A percentile compares a stretch with the other conserved stretches of the same genome.
Conservation (phyloP, 2,888 invertebrate genomes). For the Campoletis raptor region DNA sequence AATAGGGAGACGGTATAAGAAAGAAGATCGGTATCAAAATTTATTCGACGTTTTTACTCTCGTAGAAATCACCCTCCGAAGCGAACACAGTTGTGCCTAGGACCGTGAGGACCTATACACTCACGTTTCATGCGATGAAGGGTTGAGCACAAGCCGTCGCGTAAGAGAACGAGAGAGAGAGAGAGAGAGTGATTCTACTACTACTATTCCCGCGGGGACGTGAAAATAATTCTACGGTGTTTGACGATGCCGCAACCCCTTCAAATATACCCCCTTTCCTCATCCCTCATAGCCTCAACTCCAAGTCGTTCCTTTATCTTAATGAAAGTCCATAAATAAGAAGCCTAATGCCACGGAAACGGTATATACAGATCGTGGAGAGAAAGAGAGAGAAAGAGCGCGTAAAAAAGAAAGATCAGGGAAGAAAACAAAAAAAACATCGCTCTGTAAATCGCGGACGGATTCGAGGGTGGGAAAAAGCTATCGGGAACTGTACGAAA, state of each 20-base stretch:
- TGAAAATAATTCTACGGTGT: slow-evolving; percentile 83
- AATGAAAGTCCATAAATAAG: slow-evolving; percentile 85
- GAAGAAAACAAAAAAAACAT: slow-evolving; percentile 75
- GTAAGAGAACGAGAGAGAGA: slow-evolving; percentile 59
- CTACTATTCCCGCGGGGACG: slow-evolving; percentile 70
- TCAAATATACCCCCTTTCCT: slow-evolving; percentile 43
- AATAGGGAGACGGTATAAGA: slow-evolving; percentile 32
- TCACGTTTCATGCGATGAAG: slow-evolving; percentile 65
- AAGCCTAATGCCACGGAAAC: slow-evolving; percentile 83
- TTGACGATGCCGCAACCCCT: slow-evolving; percentile 78
- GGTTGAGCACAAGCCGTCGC: slow-evolving; percentile 67
- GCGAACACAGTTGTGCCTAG: slow-evolving; percentile 35
- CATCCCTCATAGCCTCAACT: slow-evolving; percentile 76
- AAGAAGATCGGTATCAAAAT: slow-evolving; percentile 83
- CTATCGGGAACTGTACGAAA: slow-evolving; percentile 66
- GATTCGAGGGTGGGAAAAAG: slow-evolving; percentile 53
- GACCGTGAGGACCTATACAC: slow-evolving; percentile 33
- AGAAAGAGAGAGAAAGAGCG: slow-evolving; percentile 45
- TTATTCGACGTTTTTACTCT: slow-evolving; percentile 83
- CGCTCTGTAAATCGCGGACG: slow-evolving; percentile 64
- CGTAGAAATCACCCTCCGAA: slow-evolving; percentile 62
- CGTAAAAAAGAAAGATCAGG: slow-evolving; percentile 57
- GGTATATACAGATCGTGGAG: slow-evolving; percentile 64
- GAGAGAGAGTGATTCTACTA: slow-evolving; percentile 30
- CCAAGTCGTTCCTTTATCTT: slow-evolving; percentile 83